These are phyloP conservation scores for Hirtodrosophila alboralis DNA, from an alignment of 2,888 invertebrate species.

Conservation along the genomic window DNA sequence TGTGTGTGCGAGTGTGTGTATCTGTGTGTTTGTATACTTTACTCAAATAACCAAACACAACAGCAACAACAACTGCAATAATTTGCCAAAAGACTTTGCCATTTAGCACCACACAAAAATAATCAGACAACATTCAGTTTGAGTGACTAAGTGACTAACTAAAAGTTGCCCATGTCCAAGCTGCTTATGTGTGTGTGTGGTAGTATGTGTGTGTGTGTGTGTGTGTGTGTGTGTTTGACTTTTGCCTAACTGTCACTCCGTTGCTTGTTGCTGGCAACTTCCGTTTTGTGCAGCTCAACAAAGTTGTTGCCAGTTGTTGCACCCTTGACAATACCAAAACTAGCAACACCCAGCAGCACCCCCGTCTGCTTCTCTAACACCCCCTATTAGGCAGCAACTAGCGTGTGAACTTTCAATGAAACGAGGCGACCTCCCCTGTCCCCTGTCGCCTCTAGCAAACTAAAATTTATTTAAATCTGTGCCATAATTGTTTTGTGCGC, in stretches of 20 bases:
- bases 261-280: slow-evolving; percentile 52
- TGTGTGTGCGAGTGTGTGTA: slow-evolving; percentile 1
- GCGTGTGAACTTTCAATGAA: slow-evolving; percentile 68
- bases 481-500: slow-evolving; percentile 71
- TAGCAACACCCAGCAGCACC: slow-evolving; percentile 7
- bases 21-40: slow-evolving; percentile 18
- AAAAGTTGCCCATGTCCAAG: slow-evolving; percentile 33
- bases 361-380: slow-evolving; percentile 6
- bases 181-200: not conserved
- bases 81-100: slow-evolving; percentile 31
- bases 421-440: slow-evolving; percentile 41
- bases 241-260: slow-evolving; percentile 43
- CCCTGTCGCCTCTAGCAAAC: slow-evolving; percentile 30
- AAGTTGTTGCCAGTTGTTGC: slow-evolving; percentile 61
- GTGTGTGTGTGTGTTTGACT: slow-evolving; percentile 41
- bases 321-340: slow-evolving; percentile 65
- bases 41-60: slow-evolving; percentile 23
- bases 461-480: slow-evolving; percentile 72
- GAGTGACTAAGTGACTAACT: slow-evolving; percentile 54
- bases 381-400: slow-evolving; percentile 15
- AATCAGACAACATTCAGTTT: slow-evolving; percentile 46
- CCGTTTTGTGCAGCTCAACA: slow-evolving; percentile 54
- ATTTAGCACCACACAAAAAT: slow-evolving; percentile 48
- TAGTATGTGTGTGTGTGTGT: slow-evolving; percentile 9
- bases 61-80: slow-evolving; percentile 20